phyloP scores from a whole-genome alignment of 2,797 vertebrate genomes.

The Danio kyathit region DNA sequence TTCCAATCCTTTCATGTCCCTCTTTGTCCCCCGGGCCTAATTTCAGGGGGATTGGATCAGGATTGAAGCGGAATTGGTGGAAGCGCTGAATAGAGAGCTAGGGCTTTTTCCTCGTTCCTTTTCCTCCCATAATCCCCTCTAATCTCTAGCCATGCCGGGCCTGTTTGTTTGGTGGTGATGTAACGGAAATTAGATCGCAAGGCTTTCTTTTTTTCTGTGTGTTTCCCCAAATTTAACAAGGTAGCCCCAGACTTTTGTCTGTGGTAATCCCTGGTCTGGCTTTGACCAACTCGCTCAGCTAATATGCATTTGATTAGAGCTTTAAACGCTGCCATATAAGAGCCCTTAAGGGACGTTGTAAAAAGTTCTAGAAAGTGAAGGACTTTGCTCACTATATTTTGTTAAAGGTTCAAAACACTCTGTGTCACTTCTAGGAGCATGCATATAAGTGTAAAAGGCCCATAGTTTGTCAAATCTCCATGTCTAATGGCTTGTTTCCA shows the following conservation, averaged over 20 bases:
- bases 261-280: conserved; percentile 43
- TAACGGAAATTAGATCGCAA: conserved; percentile 66
- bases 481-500: too few species aligned
- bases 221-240: conserved; percentile 63
- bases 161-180: conserved; percentile 72
- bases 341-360: conserved; percentile 16
- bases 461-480: too few species aligned
- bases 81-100: conserved; percentile 64
- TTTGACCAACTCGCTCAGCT: conserved; percentile 32
- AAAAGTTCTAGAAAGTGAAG: conserved; percentile 25
- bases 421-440: neutral
- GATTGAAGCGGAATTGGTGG: conserved; percentile 51
- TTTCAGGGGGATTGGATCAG: conserved; percentile 59
- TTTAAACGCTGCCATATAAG: conserved; percentile 6
- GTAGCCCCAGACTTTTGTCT: conserved; percentile 47
- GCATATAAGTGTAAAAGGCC: too few species aligned
- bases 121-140: conserved; percentile 62
- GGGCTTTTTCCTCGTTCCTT: conserved; percentile 53
- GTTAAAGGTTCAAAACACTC: neutral
- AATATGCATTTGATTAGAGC: conserved; percentile 50
- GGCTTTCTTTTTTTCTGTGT: conserved; percentile 62
- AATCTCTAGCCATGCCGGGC: conserved; percentile 64
- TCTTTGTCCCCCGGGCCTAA: conserved; percentile 67
- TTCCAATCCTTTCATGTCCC: conserved; percentile 45
- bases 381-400: conserved; percentile 16